Evolutionary conservation across 1,140 invertebrate species (phyloP).

Genomic region (Pectinophora gossypiella): DNA sequence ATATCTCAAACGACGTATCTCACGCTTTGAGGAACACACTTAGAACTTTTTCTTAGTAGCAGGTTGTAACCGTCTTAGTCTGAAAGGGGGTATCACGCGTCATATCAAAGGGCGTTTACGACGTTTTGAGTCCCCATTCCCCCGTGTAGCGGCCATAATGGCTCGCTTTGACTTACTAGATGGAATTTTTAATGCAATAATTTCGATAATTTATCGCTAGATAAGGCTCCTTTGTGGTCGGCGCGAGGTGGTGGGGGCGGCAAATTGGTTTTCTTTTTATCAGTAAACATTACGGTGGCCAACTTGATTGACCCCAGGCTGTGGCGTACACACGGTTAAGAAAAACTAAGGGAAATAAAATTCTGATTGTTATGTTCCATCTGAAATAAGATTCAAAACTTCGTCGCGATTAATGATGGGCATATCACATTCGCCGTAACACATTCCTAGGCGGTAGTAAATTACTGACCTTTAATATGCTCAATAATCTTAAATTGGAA

Average conservation of each 20-base stretch:
- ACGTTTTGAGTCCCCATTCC: constrained; percentile 13
- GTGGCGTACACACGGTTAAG: constrained; percentile 13
- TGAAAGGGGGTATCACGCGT: not conserved
- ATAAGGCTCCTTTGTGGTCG: constrained; percentile 59
- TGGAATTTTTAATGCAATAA: constrained; percentile 83
- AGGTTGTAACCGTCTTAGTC: constrained; percentile 6
- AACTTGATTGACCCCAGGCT: constrained; percentile 37
- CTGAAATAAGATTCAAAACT: too few relatives aligned
- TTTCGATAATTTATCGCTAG: constrained; percentile 80
- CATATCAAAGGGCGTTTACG: constrained; percentile 7
- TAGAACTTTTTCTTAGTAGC: not conserved
- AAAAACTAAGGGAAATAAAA: not conserved
- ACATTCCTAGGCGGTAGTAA: too few relatives aligned
- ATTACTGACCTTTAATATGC: too few relatives aligned
- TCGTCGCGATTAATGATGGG: too few relatives aligned
- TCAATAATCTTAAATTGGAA: too few relatives aligned
- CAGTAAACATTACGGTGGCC: constrained; percentile 41
- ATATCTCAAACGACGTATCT: constrained; percentile 7
- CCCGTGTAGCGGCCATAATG: constrained; percentile 50
- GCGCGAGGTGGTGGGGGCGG: constrained; percentile 16
- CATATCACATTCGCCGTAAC: too few relatives aligned
- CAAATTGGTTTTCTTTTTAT: constrained; percentile 58
- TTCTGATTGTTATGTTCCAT: too few relatives aligned
- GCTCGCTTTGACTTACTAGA: constrained; percentile 78
- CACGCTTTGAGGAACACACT: not conserved